These are phyloP conservation scores for Reticulitermes lucifugus DNA, from an alignment of 2,888 invertebrate genomes.

Conservation along the genomic window DNA sequence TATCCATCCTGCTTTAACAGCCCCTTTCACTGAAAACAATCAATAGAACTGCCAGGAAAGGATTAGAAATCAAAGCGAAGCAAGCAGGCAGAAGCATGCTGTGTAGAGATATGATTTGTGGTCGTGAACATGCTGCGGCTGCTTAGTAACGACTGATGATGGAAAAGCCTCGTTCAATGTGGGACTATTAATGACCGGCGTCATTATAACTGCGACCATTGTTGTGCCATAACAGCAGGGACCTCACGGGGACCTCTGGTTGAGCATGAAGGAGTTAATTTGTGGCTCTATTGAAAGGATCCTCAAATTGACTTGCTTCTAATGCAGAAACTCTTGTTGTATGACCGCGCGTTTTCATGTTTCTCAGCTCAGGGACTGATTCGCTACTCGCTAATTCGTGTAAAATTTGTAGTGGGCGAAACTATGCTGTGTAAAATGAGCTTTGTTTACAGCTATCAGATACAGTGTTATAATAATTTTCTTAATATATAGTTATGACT, in stretches of 20 bases:
- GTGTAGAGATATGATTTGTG: conserved; percentile 6
- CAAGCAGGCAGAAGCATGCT: not conserved
- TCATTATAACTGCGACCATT: conserved; percentile 38
- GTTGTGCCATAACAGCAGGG: conserved; percentile 11
- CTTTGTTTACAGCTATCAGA: no score
- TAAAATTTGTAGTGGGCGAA: no score
- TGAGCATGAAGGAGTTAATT: conserved; percentile 49
- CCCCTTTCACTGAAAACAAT: not conserved
- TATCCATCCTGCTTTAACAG: not conserved
- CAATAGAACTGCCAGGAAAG: not conserved
- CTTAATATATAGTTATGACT: no score
- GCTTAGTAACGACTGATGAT: not conserved
- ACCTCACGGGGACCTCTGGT: conserved; percentile 41
- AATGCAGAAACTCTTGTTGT: conserved; percentile 19
- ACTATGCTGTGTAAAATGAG: no score
- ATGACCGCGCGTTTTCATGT: no score
- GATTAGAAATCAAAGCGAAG: conserved; percentile 15
- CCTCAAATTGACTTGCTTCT: not conserved
- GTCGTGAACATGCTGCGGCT: not conserved
- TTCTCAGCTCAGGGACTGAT: no score
- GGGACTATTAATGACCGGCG: conserved; percentile 23
- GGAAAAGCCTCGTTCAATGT: not conserved
- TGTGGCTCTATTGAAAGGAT: conserved; percentile 44
- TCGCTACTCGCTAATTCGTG: no score
- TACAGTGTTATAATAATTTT: no score